phyloP scores from a whole-genome alignment of 2,888 invertebrate genomes.

The Osmoderma eremita region DNA sequence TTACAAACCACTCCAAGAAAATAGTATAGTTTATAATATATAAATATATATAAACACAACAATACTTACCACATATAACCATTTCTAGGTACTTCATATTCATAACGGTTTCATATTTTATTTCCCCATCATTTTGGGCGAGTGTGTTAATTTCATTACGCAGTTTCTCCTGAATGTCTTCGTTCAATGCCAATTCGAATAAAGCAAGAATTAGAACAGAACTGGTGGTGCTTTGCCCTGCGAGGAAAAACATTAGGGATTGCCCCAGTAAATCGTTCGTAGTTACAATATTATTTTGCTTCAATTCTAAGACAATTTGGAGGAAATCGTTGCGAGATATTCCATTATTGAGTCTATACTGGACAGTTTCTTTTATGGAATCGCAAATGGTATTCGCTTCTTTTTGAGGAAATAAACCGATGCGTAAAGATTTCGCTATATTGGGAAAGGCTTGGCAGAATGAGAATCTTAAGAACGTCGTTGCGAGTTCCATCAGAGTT shows the following conservation, averaged over 20 bases:
- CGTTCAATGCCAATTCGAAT: conserved; percentile 65
- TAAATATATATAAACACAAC: too few relatives aligned
- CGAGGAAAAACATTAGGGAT: conserved; percentile 69
- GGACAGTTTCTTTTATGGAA: conserved; percentile 51
- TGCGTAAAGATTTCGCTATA: conserved; percentile 41
- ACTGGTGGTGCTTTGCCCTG: conserved; percentile 72
- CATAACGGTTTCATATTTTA: conserved; percentile 61
- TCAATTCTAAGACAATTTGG: conserved; percentile 57
- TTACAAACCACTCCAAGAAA: too few relatives aligned
- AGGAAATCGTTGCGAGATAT: conserved; percentile 58
- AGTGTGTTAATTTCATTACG: conserved; percentile 59
- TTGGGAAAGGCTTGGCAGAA: too few relatives aligned
- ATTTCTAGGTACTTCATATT: conserved; percentile 64
- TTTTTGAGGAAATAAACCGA: too few relatives aligned
- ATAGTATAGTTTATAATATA: too few relatives aligned
- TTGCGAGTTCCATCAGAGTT: conserved; percentile 48
- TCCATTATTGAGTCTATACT: conserved; percentile 48
- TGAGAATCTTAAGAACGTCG: too few relatives aligned
- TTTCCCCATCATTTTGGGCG: conserved; percentile 55
- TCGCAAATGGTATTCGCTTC: too few relatives aligned
- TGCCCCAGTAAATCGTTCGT: conserved; percentile 63
- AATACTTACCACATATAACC: conserved; percentile 44
- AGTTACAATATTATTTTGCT: conserved; percentile 41
- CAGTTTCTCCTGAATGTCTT: conserved; percentile 62
- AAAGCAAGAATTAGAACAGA: conserved; percentile 68